Base-by-base conservation (phyloP, 2,888 invertebrate genomes). In the Platerodrilus igneus region DNA sequence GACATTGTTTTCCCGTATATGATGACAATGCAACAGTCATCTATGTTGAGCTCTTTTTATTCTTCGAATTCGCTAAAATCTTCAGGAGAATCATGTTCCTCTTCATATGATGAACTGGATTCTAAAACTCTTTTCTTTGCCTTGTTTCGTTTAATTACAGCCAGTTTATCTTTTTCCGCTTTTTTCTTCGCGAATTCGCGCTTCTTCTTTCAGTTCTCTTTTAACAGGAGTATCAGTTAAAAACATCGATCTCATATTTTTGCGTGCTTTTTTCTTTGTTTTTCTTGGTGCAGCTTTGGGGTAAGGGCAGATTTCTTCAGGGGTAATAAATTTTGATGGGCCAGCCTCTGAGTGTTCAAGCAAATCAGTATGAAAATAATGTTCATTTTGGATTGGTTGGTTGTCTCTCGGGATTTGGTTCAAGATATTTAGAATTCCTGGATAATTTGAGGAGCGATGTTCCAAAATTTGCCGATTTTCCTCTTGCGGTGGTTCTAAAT, bases 151-250 rank as follows among this genome's bases (percentile, higher is more conserved):
- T 23, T 23, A 9, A 10, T 10, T 23, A 23, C 10, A 23, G 23
- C 23, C 23, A 23, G n/a, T 10, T 23, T 23, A 23, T 23, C 23
- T 23, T 23, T 23, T n/a, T n/a, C n/a, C n/a, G n/a, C 23, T 23
- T 23, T 23, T 23, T 23, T 23, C 23, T 9, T 23, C 23, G 10
- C 23, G 23, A 23, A 23, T 23, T 23, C 23, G 4, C 23, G 23
- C 23, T 23, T 23, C 23, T 23, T 23, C 23, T 23, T 23, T 10
- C 23, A 23, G 23, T 23, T 23, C 23, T 23, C 9, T 10, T 23
- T 23, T 23, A n/a, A n/a, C 10, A 9, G 23, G 23, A 23, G 23
- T 23, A 23, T 23, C 23, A n/a, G 3, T 23, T 23, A 23, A 23
- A 23, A 23, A 8, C 23, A 9, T 23, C 10, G 9, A 23, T 23